phyloP scores from a whole-genome alignment of 1,140 invertebrate genomes.

The Cephus cinctus region DNA sequence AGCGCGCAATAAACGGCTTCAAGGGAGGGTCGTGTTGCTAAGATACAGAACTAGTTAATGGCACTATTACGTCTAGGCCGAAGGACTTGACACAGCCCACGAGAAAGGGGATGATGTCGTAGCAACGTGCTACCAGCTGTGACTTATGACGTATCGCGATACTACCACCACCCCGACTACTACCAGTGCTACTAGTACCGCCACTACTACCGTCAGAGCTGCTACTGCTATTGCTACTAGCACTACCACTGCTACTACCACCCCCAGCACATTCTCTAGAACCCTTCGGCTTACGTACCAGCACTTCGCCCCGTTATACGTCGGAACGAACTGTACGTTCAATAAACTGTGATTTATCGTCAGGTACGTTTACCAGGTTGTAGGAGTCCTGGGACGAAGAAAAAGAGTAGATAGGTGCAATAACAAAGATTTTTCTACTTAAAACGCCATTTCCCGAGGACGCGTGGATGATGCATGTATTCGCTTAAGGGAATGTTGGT shows the following conservation, averaged over 20 bases:
- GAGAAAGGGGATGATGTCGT: conserved; percentile 34
- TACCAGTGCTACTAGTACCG: conserved; percentile 21
- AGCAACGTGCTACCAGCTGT: conserved; percentile 49
- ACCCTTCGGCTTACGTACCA: too few species aligned
- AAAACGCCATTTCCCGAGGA: too few species aligned
- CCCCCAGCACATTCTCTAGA: too few species aligned
- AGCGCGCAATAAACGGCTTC: conserved; percentile 37
- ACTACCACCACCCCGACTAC: conserved; percentile 21
- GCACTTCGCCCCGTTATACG: conserved; percentile 3
- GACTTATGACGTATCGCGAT: conserved; percentile 48
- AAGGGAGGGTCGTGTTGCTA: conserved; percentile 31
- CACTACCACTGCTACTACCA: conserved; percentile 15
- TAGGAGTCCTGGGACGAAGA: too few species aligned
- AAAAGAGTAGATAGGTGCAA: too few species aligned
- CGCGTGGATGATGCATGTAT: too few species aligned
- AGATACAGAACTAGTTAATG: conserved; percentile 48
- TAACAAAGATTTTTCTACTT: too few species aligned
- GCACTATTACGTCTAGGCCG: conserved; percentile 39
- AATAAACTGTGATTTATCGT: conserved; percentile 39
- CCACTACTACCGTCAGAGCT: conserved; percentile 9
- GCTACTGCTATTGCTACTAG: conserved; percentile 25
- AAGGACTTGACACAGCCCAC: conserved; percentile 16
- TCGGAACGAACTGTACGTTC: conserved; percentile 32
- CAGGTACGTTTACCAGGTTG: too few species aligned
- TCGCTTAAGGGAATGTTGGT: too few species aligned